phyloP scores from a whole-genome alignment of 2,888 invertebrate genomes.

The Acholoe squamosa region DNA sequence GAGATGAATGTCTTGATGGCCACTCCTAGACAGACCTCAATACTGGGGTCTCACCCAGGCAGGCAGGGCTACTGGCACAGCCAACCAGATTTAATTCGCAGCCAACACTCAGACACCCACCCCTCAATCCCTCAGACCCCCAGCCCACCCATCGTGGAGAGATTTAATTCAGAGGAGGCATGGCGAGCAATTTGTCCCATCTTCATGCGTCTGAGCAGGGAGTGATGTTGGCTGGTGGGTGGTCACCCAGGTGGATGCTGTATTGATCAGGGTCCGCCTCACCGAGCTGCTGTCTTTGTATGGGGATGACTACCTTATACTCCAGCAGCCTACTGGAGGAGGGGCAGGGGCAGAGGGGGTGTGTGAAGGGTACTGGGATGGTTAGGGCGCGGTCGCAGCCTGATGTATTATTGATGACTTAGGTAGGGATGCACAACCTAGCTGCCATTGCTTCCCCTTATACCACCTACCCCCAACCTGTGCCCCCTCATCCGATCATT shows the following conservation, averaged over 20 bases:
- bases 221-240: background rate
- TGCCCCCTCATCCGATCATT: background rate
- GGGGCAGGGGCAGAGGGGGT: background rate
- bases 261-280: background rate
- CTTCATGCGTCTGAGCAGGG: background rate
- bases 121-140: background rate
- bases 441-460: background rate
- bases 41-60: background rate
- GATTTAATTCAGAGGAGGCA: slow-evolving; percentile 30
- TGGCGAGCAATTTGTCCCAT: slow-evolving; percentile 18
- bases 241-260: background rate
- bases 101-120: background rate
- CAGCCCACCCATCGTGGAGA: background rate
- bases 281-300: background rate
- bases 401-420: slow-evolving; percentile 20
- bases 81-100: slow-evolving; percentile 45
- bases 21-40: slow-evolving; percentile 5
- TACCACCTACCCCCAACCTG: background rate
- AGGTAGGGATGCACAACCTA: background rate
- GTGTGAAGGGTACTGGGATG: too few species aligned
- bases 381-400: background rate
- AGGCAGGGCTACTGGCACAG: background rate
- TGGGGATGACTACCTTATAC: background rate
- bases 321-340: background rate
- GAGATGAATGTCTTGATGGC: slow-evolving; percentile 42